These are phyloP conservation scores for Laticauda colubrina DNA, from an alignment of 2,113 vertebrate genomes.

Conservation along the genomic window DNA sequence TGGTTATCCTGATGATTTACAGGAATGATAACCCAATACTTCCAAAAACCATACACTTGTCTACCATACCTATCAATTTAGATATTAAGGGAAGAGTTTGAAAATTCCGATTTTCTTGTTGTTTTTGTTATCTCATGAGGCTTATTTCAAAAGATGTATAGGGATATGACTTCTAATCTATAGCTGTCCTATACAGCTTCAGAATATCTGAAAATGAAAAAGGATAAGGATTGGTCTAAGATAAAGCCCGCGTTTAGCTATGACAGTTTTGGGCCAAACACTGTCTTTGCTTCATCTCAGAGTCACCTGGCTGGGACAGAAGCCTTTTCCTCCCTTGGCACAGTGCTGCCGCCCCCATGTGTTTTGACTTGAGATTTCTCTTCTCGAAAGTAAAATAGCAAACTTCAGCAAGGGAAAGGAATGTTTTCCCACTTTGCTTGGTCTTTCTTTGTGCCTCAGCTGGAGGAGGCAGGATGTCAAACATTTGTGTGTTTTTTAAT, in stretches of 20 bases:
- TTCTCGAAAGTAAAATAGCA: neutral
- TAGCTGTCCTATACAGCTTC: neutral
- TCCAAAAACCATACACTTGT: neutral
- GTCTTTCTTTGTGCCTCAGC: neutral
- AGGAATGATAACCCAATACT: neutral
- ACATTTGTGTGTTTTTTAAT: neutral
- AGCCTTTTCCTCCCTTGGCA: neutral
- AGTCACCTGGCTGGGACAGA: neutral
- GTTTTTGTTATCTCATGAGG: neutral
- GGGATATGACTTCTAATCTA: neutral
- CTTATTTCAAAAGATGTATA: neutral
- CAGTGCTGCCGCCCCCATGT: neutral
- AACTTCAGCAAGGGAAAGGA: neutral
- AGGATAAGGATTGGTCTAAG: neutral
- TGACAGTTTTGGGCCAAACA: neutral
- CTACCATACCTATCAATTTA: neutral
- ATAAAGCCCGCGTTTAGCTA: neutral
- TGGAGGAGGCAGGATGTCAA: neutral
- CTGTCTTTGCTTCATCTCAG: neutral
- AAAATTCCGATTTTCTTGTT: neutral
- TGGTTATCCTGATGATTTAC: neutral
- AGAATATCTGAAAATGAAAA: neutral
- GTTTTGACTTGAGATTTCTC: neutral
- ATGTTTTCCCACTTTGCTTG: neutral
- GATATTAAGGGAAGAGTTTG: neutral